Conservation (phyloP, 2,888 invertebrate genomes). For the Stenoptilia bipunctidactyla region DNA sequence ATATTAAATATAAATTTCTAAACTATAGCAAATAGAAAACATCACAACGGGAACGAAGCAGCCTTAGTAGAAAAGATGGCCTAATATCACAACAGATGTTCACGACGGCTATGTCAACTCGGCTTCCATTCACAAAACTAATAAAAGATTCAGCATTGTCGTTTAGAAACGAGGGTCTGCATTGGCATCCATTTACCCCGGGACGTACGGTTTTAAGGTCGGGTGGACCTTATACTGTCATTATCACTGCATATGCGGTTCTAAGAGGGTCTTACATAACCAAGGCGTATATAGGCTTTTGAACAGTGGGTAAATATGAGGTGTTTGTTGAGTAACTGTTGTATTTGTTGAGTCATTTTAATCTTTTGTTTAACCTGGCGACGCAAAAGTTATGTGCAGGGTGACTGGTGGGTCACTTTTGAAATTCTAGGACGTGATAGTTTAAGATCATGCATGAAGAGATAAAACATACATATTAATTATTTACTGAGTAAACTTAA, state of each 20-base stretch:
- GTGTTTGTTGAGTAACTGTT: no score
- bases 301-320: no score
- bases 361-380: no score
- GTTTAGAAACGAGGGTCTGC: slow-evolving; percentile 53
- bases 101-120: slow-evolving; percentile 65
- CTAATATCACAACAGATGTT: slow-evolving; percentile 68
- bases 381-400: no score
- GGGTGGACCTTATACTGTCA: slow-evolving; percentile 36
- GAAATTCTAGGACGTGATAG: no score
- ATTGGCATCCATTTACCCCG: slow-evolving; percentile 36
- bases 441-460: no score
- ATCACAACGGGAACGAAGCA: slow-evolving; percentile 16
- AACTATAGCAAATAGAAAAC: no score
- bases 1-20: no score
- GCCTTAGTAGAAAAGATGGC: slow-evolving; percentile 38
- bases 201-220: slow-evolving; percentile 24
- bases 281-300: background rate
- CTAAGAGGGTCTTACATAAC: slow-evolving; percentile 20
- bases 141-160: slow-evolving; percentile 69
- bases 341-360: no score
- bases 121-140: slow-evolving; percentile 64
- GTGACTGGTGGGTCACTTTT: no score
- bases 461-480: no score
- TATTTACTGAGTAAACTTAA: no score
- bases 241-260: slow-evolving; percentile 40